Conservation (phyloP, 2,113 vertebrate species). For the Mugil cephalus region DNA sequence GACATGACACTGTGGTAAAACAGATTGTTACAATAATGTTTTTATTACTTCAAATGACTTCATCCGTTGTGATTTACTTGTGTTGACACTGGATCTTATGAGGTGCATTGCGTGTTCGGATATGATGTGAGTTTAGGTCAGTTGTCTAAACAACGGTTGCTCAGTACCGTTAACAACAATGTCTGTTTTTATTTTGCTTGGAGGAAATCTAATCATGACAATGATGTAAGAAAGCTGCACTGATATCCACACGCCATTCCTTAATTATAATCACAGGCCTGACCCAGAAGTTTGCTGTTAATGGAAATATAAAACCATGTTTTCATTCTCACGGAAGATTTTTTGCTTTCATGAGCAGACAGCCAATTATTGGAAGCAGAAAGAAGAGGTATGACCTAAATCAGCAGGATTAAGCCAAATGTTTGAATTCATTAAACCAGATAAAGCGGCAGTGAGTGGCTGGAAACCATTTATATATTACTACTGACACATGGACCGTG, state of each 20-base stretch:
- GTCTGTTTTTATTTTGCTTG: constrained; percentile 57
- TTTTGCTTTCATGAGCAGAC: constrained; percentile 62
- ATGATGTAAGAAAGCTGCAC: constrained; percentile 53
- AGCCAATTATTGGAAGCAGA: constrained; percentile 74
- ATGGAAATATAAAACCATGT: constrained; percentile 69
- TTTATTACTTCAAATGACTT: constrained; percentile 20
- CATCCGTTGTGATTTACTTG: constrained; percentile 30
- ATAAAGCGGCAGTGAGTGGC: constrained; percentile 37
- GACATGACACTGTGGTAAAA: constrained; percentile 48
- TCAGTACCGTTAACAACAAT: constrained; percentile 41
- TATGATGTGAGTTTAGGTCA: constrained; percentile 30
- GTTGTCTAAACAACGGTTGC: constrained; percentile 34
- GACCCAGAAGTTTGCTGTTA: constrained; percentile 49
- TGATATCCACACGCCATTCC: constrained; percentile 39
- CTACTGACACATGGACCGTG: constrained; percentile 11
- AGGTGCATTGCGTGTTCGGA: constrained; percentile 16
- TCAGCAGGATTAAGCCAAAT: constrained; percentile 42
- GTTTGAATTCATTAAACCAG: constrained; percentile 52
- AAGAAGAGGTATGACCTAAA: constrained; percentile 51
- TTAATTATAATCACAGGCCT: constrained; percentile 71
- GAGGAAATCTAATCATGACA: constrained; percentile 56
- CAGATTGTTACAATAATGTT: constrained; percentile 35
- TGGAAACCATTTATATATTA: constrained; percentile 49
- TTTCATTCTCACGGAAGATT: constrained; percentile 47
- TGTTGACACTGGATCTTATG: constrained; percentile 30